Evolutionary conservation across 2,888 invertebrate genomes (phyloP).

Genomic region (Eristalinus aeneus): DNA sequence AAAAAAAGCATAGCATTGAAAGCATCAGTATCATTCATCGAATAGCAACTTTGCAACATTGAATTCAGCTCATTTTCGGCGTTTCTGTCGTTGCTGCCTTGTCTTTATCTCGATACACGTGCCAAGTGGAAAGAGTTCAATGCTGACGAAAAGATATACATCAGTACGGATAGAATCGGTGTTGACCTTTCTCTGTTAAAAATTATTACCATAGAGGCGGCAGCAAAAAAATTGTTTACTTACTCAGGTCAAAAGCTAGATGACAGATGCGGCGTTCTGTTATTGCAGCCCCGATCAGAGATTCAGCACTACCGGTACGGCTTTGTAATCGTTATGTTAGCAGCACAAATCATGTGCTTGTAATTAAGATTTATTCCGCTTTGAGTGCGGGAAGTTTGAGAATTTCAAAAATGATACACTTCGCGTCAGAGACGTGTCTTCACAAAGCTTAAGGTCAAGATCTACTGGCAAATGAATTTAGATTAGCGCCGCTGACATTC

Average conservation of each 20-base stretch:
- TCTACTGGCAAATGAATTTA: background rate
- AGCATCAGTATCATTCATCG: background rate
- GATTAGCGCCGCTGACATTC: background rate
- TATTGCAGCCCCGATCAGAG: background rate
- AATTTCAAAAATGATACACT: background rate
- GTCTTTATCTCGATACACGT: constrained; percentile 15
- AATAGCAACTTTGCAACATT: constrained; percentile 15
- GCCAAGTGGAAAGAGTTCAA: background rate
- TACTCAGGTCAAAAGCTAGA: no score
- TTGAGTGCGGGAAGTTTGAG: no score
- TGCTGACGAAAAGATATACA: background rate
- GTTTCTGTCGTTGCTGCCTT: background rate
- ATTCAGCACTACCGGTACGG: background rate
- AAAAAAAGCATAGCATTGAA: background rate
- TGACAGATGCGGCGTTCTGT: background rate
- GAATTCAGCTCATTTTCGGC: background rate
- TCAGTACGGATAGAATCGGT: background rate
- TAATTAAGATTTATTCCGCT: background rate
- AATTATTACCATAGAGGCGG: background rate
- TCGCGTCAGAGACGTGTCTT: background rate
- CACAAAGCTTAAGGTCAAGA: constrained; percentile 29
- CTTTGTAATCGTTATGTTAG: constrained; percentile 18
- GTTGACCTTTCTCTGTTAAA: background rate
- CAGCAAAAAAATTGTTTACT: background rate
- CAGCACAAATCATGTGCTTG: constrained; percentile 5